phyloP scores from a whole-genome alignment of 2,888 invertebrate species.

The Ommatoiulus sabulosus region DNA sequence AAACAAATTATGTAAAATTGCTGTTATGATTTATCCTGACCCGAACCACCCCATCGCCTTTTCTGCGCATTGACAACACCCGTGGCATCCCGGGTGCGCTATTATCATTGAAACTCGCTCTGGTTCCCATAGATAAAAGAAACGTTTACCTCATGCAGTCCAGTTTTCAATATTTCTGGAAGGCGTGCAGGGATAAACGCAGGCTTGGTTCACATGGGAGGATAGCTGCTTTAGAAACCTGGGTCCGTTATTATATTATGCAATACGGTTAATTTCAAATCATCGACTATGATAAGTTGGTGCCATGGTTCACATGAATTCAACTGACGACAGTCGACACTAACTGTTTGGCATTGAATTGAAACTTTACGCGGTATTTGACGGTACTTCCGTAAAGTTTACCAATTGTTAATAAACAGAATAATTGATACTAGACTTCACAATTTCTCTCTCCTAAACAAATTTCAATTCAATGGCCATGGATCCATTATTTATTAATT shows the following conservation, averaged over 20 bases:
- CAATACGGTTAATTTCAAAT: neutral
- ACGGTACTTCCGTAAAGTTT: too few relatives aligned
- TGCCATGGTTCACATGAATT: too few relatives aligned
- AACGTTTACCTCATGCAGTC: constrained; percentile 23
- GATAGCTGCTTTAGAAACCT: constrained; percentile 12
- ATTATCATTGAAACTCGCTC: constrained; percentile 7
- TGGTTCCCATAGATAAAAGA: neutral
- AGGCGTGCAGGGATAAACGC: constrained; percentile 27
- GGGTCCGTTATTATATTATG: neutral
- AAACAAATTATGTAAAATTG: constrained; percentile 29
- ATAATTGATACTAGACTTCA: too few relatives aligned
- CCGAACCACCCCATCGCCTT: constrained; percentile 29
- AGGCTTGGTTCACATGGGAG: constrained; percentile 12
- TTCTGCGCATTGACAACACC: constrained; percentile 28
- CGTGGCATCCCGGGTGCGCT: constrained; percentile 40
- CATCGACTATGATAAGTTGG: neutral
- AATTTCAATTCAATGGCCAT: too few relatives aligned
- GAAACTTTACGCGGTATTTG: too few relatives aligned
- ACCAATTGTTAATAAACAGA: too few relatives aligned
- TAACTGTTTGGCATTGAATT: too few relatives aligned
- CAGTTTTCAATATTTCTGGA: neutral
- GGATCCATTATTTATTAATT: too few relatives aligned
- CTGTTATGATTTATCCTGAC: constrained; percentile 34
- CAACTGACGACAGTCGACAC: too few relatives aligned
- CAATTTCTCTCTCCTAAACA: too few relatives aligned